These are phyloP conservation scores for Fulica atra DNA, from an alignment of 2,113 vertebrate genomes.

Conservation along the genomic window DNA sequence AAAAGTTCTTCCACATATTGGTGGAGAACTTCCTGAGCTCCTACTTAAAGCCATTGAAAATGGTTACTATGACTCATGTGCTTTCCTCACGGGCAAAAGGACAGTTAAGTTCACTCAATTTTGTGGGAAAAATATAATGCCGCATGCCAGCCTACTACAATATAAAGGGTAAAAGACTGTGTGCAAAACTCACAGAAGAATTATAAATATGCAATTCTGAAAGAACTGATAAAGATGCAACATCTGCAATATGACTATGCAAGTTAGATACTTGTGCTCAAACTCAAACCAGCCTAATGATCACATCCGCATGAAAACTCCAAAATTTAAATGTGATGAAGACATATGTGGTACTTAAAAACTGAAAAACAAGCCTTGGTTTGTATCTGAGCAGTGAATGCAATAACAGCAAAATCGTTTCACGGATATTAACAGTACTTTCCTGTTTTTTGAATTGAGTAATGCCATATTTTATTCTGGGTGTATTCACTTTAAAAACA, in stretches of 20 bases:
- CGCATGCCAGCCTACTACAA: neutral
- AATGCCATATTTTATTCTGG: neutral
- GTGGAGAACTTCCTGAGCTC: too few species aligned
- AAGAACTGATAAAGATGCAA: neutral
- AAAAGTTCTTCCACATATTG: too few species aligned
- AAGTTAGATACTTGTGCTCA: neutral
- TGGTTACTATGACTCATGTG: rapidly evolving
- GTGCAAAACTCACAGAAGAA: neutral
- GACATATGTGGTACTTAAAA: neutral
- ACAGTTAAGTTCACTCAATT: neutral
- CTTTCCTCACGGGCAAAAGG: neutral
- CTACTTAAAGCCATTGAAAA: neutral
- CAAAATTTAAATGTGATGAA: neutral
- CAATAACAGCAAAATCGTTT: neutral
- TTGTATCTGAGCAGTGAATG: neutral
- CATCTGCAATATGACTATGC: constrained; percentile 1
- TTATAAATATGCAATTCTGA: neutral
- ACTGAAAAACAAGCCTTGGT: neutral
- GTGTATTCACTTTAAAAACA: neutral
- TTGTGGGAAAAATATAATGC: neutral
- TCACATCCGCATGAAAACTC: neutral
- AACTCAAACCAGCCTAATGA: neutral
- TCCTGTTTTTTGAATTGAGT: neutral
- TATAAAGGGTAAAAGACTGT: neutral
- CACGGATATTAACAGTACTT: neutral